phyloP scores from a whole-genome alignment of 1,140 invertebrate genomes.

The Physella acuta region DNA sequence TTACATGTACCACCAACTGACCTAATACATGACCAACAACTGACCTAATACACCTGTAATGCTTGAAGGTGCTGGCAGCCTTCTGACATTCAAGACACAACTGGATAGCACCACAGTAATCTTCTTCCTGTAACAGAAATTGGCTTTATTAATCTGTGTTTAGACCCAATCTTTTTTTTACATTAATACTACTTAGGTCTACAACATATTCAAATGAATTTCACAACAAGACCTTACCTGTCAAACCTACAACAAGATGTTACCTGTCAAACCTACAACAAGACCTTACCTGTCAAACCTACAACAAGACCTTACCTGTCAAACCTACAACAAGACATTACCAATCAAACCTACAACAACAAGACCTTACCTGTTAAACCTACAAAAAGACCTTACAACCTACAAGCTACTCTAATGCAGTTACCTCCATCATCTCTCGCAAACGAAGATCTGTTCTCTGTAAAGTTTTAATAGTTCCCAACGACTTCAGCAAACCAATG shows the following conservation, averaged over 20 bases:
- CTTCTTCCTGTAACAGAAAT: constrained; percentile 75
- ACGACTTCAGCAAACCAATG: constrained; percentile 73
- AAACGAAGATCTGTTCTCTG: constrained; percentile 82
- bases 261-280: too few relatives aligned
- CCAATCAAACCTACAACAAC: too few relatives aligned
- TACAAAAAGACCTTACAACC: not conserved
- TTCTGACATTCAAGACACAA: constrained; percentile 85
- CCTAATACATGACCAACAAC: too few relatives aligned
- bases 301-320: too few relatives aligned
- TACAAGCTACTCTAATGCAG: not conserved
- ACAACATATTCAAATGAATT: too few relatives aligned
- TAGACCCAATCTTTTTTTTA: too few relatives aligned
- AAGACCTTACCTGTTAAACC: not conserved
- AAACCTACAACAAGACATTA: too few relatives aligned
- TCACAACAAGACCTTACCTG: not conserved
- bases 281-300: too few relatives aligned
- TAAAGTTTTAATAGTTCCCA: constrained; percentile 81
- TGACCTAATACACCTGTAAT: constrained; percentile 58
- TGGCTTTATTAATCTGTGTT: too few relatives aligned
- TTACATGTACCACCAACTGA: too few relatives aligned
- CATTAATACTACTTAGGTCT: too few relatives aligned
- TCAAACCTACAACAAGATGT: not conserved
- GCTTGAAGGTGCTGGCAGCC: constrained; percentile 66
- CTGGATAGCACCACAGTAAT: constrained; percentile 86
- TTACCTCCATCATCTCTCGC: constrained; percentile 72